Conservation (phyloP, 2,113 vertebrate species). For the Notiomystis cincta region DNA sequence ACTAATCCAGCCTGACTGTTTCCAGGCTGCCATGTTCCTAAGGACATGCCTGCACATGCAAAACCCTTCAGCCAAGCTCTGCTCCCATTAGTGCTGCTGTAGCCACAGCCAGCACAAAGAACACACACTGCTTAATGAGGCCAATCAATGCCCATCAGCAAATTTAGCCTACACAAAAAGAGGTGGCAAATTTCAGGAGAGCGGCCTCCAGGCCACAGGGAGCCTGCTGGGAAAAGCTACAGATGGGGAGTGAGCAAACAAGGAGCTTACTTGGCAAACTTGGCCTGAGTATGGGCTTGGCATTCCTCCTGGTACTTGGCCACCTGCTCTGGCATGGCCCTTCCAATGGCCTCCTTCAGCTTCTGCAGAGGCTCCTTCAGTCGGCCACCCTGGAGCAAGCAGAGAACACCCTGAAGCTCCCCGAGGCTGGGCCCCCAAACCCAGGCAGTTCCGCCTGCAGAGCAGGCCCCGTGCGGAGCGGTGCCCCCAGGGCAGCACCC, state of each 20-base stretch:
- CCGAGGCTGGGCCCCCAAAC: accelerated
- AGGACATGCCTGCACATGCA: accelerated
- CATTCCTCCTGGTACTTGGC: slow-evolving; percentile 83
- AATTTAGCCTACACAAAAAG: neutral
- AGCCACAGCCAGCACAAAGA: neutral
- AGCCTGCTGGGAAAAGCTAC: neutral
- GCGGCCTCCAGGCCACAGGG: neutral
- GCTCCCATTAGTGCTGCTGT: neutral
- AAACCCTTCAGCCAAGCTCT: neutral
- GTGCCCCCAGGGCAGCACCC: neutral
- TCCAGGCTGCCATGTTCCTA: neutral
- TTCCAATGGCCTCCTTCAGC: slow-evolving; percentile 85
- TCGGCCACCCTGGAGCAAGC: slow-evolving; percentile 67
- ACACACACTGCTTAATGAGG: neutral
- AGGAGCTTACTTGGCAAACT: slow-evolving; percentile 81
- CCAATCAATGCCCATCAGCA: neutral
- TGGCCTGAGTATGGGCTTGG: slow-evolving; percentile 83
- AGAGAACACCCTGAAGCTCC: neutral
- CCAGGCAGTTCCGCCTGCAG: neutral
- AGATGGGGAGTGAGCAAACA: accelerated
- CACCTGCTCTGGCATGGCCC: slow-evolving; percentile 90
- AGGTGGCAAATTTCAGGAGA: neutral
- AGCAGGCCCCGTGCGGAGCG: accelerated
- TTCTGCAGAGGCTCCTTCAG: slow-evolving; percentile 83
- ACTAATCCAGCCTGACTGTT: neutral